Evolutionary conservation across 2,113 vertebrate species (phyloP).

Genomic region (Petromus typicus): DNA sequence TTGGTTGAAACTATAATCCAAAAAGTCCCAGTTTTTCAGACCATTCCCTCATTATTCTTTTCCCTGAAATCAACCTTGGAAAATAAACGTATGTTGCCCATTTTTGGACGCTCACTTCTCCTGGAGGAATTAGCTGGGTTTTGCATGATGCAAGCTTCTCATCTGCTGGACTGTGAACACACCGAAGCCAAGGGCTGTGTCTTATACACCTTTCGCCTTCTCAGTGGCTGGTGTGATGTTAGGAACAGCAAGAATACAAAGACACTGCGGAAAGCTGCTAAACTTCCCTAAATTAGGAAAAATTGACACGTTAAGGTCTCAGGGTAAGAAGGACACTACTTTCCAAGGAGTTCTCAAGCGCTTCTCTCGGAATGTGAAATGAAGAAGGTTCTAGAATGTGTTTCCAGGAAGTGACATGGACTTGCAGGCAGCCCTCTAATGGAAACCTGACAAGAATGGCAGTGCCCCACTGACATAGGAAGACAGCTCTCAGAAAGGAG

Average conservation of each 20-base stretch:
- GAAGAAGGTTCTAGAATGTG: background rate
- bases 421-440: background rate
- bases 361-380: background rate
- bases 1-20: background rate
- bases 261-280: background rate
- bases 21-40: background rate
- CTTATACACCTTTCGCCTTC: background rate
- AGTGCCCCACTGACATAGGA: background rate
- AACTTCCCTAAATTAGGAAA: background rate
- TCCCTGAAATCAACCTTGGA: background rate
- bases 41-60: background rate
- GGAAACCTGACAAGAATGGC: background rate
- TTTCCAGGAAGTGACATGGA: background rate
- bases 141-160: background rate
- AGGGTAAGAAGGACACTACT: background rate
- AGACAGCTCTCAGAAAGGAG: background rate
- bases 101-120: background rate
- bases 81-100: background rate
- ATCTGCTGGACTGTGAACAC: background rate
- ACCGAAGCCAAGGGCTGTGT: background rate
- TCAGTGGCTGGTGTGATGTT: background rate
- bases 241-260: background rate
- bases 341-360: background rate
- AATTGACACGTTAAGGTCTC: background rate
- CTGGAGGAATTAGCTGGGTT: background rate